phyloP scores from a whole-genome alignment of 35 echinoderm and acorn worm genomes.

The Patiria miniata region DNA sequence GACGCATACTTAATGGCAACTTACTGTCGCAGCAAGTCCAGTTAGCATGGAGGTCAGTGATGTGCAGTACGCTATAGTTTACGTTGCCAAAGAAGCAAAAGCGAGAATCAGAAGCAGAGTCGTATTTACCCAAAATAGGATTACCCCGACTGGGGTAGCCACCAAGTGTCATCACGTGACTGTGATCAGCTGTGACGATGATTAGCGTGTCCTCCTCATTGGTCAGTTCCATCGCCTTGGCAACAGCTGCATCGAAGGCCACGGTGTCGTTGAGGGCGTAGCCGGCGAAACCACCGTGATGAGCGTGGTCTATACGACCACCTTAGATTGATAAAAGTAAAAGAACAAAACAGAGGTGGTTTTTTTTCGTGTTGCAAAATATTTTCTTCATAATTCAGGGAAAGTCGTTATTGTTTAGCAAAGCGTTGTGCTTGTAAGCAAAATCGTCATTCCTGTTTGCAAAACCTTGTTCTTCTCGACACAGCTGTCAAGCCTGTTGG shows the following conservation, averaged over 20 bases:
- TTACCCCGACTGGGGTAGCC: conserved; percentile 91
- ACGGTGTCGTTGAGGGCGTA: conserved; percentile 56
- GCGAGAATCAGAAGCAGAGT: not conserved
- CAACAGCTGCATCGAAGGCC: conserved; percentile 56
- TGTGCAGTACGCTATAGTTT: no score
- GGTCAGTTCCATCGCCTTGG: conserved; percentile 63
- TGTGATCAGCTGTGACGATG: conserved; percentile 82
- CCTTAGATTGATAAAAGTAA: conserved; percentile 34
- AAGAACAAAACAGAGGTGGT: not conserved
- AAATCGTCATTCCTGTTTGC: no score
- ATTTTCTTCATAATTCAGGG: no score
- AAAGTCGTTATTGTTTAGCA: no score
- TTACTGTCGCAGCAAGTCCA: no score
- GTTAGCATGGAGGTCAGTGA: no score
- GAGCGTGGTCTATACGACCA: conserved; percentile 81
- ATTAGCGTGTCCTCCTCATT: conserved; percentile 64
- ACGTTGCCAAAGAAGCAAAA: no score
- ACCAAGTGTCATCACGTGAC: conserved; percentile 58
- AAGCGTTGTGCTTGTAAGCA: no score
- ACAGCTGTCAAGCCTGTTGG: no score
- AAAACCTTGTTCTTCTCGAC: no score
- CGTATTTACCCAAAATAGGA: conserved; percentile 79
- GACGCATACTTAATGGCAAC: no score
- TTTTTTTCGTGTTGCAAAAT: not conserved
- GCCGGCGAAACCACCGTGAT: conserved; percentile 50